Base-by-base conservation (phyloP, 2,888 invertebrate species). In the Plagodis pulveraria region DNA sequence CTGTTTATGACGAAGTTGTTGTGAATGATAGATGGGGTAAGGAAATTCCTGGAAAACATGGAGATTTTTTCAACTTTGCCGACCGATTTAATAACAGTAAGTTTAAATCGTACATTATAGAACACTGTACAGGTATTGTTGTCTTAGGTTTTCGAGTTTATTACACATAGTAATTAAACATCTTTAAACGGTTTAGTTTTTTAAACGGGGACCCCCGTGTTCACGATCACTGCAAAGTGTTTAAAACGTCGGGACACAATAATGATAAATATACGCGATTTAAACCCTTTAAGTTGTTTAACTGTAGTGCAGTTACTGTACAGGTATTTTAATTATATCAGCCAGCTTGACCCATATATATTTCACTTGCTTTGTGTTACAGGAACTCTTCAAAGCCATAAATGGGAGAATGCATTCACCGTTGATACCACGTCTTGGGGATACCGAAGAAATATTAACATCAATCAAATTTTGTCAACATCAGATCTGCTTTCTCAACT, bases 351-450 rank as follows among this genome's bases (percentile, higher is more conserved):
- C 5, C 9, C 9, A 4, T 46, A 6, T 10, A 10, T 22, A 22
- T 22, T 22, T 22, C 4, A 35, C 6, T 12, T 22, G 22, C 22
- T 22, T 22, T 35, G 8, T 36, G 1, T 46, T 34, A 33, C 62
- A 91, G 91, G 88, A 48, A 80, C 77, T 59, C 73, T 91, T 2
- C 78, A 84, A 64, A 69, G 77, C 7, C 97, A 97, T 75, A 99
- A 99, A 88, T 99, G 98, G 98, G 99, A 99, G 86, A 99, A 99
- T 83, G 97, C 97, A 22, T 96, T 99, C 94, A 98, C 99, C 0
- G 91, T 99, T 44, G 99, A 99, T 77, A 94, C 93, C 67, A 75
- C 89, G 22, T 98, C 98, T 0, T 98, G 98, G 98, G 98, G 98
- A 0, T 97, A 95, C 78, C 90, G 97, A 46, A 94, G 96, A 69